Evolutionary conservation across 2,113 vertebrate species (phyloP).

Genomic region (Casuarius casuarius): DNA sequence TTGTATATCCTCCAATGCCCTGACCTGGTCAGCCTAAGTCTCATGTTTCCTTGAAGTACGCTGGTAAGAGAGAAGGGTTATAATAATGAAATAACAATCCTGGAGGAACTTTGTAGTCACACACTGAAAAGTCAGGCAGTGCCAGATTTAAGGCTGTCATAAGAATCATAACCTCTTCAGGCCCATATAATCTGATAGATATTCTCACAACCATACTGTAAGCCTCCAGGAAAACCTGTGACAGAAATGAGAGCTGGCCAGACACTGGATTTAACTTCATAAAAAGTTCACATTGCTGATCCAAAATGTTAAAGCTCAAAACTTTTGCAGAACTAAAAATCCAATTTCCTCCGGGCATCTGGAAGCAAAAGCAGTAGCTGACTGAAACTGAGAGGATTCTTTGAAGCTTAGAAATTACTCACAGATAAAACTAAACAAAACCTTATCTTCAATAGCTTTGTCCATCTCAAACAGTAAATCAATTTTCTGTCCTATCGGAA

Average conservation of each 20-base stretch:
- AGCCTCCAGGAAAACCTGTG: background rate
- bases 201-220: background rate
- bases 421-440: background rate
- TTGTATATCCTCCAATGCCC: background rate
- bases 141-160: background rate
- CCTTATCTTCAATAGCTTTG: background rate
- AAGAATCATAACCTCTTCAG: background rate
- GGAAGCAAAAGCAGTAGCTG: background rate
- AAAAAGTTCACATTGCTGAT: background rate
- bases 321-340: background rate
- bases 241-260: background rate
- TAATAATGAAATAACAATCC: accelerated
- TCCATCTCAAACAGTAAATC: background rate
- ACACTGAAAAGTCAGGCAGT: background rate
- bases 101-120: accelerated
- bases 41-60: background rate
- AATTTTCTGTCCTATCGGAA: background rate
- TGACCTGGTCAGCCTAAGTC: background rate
- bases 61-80: background rate
- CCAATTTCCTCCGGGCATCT: background rate
- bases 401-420: background rate
- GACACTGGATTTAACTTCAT: background rate
- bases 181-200: background rate
- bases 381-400: background rate
- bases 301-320: background rate